phyloP scores from a whole-genome alignment of 2,113 vertebrate species.

The Gasterosteus aculeatus region DNA sequence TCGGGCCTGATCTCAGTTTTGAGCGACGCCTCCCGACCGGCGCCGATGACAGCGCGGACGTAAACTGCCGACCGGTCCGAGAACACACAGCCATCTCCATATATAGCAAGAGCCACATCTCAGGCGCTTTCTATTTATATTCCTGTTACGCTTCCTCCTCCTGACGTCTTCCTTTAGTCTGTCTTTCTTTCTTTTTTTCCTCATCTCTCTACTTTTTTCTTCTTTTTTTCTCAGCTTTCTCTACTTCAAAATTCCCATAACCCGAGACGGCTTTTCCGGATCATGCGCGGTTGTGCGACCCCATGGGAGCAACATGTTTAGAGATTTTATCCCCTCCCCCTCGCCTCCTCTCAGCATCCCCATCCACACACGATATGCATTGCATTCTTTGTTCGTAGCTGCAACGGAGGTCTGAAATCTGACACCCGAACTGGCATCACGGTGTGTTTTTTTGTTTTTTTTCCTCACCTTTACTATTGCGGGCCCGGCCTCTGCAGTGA shows the following conservation, averaged over 20 bases:
- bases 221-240: conserved; percentile 17
- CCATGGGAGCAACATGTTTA: conserved; percentile 67
- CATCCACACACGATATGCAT: neutral
- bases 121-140: conserved; percentile 79
- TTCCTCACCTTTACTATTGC: conserved; percentile 22
- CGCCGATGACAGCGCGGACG: conserved; percentile 41
- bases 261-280: conserved; percentile 68
- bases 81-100: conserved; percentile 73
- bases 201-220: neutral
- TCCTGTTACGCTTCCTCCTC: conserved; percentile 54
- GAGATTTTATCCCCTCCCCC: conserved; percentile 44
- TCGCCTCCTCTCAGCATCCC: conserved; percentile 3
- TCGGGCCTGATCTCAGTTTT: conserved; percentile 37
- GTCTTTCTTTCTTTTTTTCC: conserved; percentile 34
- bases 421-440: conserved; percentile 12
- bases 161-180: conserved; percentile 70
- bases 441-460: neutral
- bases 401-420: conserved; percentile 28
- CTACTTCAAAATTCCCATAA: conserved; percentile 74
- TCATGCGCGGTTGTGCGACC: conserved; percentile 58
- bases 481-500: conserved; percentile 1
- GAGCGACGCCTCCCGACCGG: conserved; percentile 26
- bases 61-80: conserved; percentile 51
- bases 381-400: conserved; percentile 47
- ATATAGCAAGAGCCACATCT: conserved; percentile 78